These are phyloP conservation scores for Lepidotrigona ventralis DNA, from an alignment of 1,140 invertebrate genomes.

Conservation along the genomic window DNA sequence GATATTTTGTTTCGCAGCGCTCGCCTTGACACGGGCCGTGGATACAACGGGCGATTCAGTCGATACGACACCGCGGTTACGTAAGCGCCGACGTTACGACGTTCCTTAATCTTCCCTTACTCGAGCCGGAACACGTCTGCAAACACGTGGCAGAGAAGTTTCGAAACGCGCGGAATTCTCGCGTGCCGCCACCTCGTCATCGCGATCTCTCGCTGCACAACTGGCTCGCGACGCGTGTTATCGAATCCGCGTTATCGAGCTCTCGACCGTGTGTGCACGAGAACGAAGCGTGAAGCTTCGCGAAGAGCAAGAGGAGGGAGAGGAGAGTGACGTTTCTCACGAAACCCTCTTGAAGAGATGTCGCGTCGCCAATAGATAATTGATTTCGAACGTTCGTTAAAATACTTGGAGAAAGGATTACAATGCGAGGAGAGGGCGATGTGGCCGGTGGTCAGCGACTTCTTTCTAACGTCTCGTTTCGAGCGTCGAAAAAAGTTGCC, in stretches of 20 bases:
- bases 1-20: constrained; percentile 17
- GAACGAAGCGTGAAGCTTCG: no score
- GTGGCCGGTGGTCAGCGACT: background rate
- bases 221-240: background rate
- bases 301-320: no score
- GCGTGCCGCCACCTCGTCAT: background rate
- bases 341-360: no score
- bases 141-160: background rate
- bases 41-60: constrained; percentile 20
- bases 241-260: background rate
- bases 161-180: constrained; percentile 10
- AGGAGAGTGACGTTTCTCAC: no score
- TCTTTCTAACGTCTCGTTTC: background rate
- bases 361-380: no score
- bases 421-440: background rate
- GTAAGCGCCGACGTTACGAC: constrained; percentile 3
- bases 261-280: no score
- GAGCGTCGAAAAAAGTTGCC: background rate
- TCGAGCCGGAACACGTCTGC: background rate
- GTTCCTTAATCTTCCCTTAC: constrained; percentile 17
- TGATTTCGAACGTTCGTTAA: background rate
- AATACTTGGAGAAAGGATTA: background rate
- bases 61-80: background rate
- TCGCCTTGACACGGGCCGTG: constrained; percentile 14
- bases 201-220: background rate